Conservation (phyloP, 2,888 invertebrate genomes). For the Ichneumon xanthorius region DNA sequence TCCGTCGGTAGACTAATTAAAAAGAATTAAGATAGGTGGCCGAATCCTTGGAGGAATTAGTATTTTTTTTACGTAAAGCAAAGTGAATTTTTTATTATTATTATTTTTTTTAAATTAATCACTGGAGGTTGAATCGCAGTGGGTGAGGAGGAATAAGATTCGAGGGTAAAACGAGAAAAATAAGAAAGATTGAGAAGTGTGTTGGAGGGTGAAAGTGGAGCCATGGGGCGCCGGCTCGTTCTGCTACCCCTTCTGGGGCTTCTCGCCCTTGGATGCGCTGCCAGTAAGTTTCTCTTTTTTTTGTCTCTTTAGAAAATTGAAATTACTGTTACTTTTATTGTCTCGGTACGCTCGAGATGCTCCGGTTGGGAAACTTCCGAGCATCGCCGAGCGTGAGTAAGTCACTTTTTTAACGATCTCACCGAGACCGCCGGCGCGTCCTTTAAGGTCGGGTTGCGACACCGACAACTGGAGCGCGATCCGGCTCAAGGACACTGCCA, state of each 20-base stretch:
- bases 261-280: slow-evolving; percentile 73
- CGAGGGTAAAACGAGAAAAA: slow-evolving; percentile 5
- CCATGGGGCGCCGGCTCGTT: slow-evolving; percentile 70
- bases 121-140: slow-evolving; percentile 31
- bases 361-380: slow-evolving; percentile 54
- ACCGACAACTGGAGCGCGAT: slow-evolving; percentile 78
- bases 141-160: slow-evolving; percentile 36
- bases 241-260: slow-evolving; percentile 75
- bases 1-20: background rate
- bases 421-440: slow-evolving; percentile 70
- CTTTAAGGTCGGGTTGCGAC: slow-evolving; percentile 77
- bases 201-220: slow-evolving; percentile 65
- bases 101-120: slow-evolving; percentile 24
- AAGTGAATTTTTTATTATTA: slow-evolving; percentile 32
- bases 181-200: slow-evolving; percentile 33
- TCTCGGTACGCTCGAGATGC: slow-evolving; percentile 66
- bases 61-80: slow-evolving; percentile 9
- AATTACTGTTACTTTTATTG: slow-evolving; percentile 66
- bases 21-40: slow-evolving; percentile 1
- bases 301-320: slow-evolving; percentile 8
- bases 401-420: slow-evolving; percentile 84
- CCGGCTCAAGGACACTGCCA: slow-evolving; percentile 77
- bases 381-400: slow-evolving; percentile 14
- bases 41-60: slow-evolving; percentile 11
- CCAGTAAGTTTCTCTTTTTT: slow-evolving; percentile 69